Percentiles rank a stretch among this genome's conserved stretches.
phyloP scores from a whole-genome alignment of 2,888 invertebrate genomes.

The Teleiodes luculella region DNA sequence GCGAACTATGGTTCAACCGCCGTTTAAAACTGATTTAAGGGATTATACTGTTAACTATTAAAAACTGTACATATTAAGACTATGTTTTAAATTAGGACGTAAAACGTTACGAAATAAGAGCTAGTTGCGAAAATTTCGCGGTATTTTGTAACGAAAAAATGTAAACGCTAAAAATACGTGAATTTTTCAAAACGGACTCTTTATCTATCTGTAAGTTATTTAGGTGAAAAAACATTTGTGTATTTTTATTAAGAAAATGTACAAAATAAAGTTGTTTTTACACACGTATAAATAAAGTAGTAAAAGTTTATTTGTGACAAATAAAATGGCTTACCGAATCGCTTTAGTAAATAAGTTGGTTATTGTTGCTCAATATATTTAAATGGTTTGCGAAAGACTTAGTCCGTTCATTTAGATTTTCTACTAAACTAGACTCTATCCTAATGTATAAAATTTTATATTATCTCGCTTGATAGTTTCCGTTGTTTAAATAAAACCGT shows the following conservation, averaged over 20 bases:
- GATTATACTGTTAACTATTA: conserved; percentile 38
- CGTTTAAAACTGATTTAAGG: conserved; percentile 27
- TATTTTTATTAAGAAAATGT: conserved; percentile 47
- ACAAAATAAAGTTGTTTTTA: conserved; percentile 34
- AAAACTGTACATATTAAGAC: conserved; percentile 48
- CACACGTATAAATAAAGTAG: conserved; percentile 21
- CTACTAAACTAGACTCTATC: conserved; percentile 21
- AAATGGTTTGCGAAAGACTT: conserved; percentile 57
- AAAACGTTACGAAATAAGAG: no score
- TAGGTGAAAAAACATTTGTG: conserved; percentile 31
- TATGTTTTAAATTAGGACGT: conserved; percentile 30
- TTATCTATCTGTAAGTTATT: no score
- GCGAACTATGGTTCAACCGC: conserved; percentile 26
- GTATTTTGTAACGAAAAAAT: no score
- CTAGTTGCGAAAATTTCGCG: no score
- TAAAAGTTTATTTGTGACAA: conserved; percentile 28
- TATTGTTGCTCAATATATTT: conserved; percentile 70
- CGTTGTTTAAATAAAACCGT: not conserved
- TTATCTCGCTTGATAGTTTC: conserved; percentile 22
- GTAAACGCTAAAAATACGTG: no score
- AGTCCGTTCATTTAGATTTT: conserved; percentile 22
- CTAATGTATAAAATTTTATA: conserved; percentile 3
- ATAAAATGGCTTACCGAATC: conserved; percentile 40
- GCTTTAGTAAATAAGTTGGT: conserved; percentile 46
- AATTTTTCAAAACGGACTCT: no score